phyloP scores from a whole-genome alignment of 1,140 invertebrate species.

The Meloidogyne chitwoodi region DNA sequence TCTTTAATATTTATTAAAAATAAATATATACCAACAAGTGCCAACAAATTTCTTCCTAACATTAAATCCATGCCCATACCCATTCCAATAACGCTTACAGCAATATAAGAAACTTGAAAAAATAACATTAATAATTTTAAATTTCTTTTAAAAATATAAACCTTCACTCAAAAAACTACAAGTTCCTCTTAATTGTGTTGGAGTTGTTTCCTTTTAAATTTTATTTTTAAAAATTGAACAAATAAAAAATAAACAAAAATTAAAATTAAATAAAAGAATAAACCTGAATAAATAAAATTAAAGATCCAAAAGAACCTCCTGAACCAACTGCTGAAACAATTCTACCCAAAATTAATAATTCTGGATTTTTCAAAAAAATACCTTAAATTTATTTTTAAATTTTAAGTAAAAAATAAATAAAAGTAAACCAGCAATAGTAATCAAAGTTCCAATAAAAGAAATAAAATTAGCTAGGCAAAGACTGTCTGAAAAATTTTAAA shows the following conservation, averaged over 20 bases:
- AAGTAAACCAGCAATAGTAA: constrained; percentile 24
- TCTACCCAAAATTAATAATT: constrained; percentile 45
- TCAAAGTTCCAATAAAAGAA: constrained; percentile 17
- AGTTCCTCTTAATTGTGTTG: constrained; percentile 42
- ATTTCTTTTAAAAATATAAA: not conserved
- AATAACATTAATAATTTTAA: not conserved
- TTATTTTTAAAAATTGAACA: not conserved
- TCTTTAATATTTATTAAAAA: not conserved
- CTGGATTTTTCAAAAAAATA: constrained; percentile 27
- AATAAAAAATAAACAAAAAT: not conserved
- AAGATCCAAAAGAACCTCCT: constrained; percentile 50
- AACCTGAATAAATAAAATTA: constrained; percentile 53
- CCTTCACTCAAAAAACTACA: constrained; percentile 39
- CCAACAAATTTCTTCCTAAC: constrained; percentile 36
- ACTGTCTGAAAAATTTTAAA: constrained; percentile 19
- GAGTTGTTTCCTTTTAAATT: constrained; percentile 50
- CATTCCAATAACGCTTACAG: constrained; percentile 49
- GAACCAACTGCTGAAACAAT: constrained; percentile 37
- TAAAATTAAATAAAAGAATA: not conserved
- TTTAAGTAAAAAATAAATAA: constrained; percentile 10
- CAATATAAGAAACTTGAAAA: constrained; percentile 36
- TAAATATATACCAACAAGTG: constrained; percentile 38
- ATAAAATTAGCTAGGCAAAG: constrained; percentile 33
- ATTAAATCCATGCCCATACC: constrained; percentile 50
- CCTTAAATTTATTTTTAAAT: not conserved